Percentiles rank a stretch among this genome's conserved stretches.
Conservation (phyloP, 2,888 invertebrate species). For the Caenorhabditis macrosperma region DNA sequence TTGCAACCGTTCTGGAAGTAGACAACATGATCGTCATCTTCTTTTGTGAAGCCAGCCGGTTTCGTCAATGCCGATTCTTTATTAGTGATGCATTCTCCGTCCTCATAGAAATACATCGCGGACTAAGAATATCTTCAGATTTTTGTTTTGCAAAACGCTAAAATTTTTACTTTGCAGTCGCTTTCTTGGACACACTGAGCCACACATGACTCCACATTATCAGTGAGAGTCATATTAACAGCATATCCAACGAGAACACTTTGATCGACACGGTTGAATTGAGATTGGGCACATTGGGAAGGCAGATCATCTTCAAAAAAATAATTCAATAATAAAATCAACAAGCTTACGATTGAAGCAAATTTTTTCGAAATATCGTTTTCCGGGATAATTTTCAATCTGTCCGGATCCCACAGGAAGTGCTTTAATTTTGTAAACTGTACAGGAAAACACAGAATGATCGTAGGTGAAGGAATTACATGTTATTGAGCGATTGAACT, state of each 20-base stretch:
- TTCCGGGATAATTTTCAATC: constrained; percentile 53
- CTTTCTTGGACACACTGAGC: constrained; percentile 73
- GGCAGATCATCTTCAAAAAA: constrained; percentile 65
- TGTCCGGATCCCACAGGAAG: constrained; percentile 68
- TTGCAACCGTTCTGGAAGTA: constrained; percentile 79
- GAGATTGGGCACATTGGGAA: constrained; percentile 68
- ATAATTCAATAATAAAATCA: constrained; percentile 1
- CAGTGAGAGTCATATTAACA: constrained; percentile 67
- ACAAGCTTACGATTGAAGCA: constrained; percentile 73
- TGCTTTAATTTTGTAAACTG: constrained; percentile 69
- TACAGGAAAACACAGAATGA: constrained; percentile 71
- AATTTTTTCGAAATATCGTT: constrained; percentile 78
- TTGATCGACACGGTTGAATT: constrained; percentile 78
- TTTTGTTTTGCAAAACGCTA: background rate
- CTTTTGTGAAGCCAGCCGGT: constrained; percentile 65
- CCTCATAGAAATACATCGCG: constrained; percentile 80
- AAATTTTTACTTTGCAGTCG: constrained; percentile 72
- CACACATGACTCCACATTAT: constrained; percentile 76
- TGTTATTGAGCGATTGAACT: constrained; percentile 60
- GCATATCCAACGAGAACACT: constrained; percentile 78
- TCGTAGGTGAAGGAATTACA: constrained; percentile 77
- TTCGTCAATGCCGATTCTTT: constrained; percentile 74
- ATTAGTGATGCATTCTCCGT: constrained; percentile 80
- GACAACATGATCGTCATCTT: constrained; percentile 70
- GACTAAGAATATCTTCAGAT: constrained; percentile 69